Base-by-base conservation (phyloP, 2,797 vertebrate species). In the Gila robusta region DNA sequence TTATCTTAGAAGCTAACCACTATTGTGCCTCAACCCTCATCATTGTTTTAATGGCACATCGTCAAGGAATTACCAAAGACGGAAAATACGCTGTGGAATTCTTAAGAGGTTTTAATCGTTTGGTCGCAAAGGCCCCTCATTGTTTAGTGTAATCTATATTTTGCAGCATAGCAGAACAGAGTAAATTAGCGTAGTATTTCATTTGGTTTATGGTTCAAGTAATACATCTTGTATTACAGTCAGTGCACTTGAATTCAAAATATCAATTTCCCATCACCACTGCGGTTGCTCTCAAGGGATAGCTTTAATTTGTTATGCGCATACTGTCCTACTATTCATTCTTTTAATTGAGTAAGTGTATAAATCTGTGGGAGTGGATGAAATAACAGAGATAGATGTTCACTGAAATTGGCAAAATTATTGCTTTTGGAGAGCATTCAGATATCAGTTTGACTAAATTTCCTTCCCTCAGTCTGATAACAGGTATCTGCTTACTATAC, bases 271-370 rank as follows among this genome's bases (percentile, higher is more conserved):
- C 47, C 71, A 28, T 85, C 26, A 9, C 41, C 59, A n/a, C 35
- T 14, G 81, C 0, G 4, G 44, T 81, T 88, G 83, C 76, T 88
- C 82, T 74, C 59, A 35, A 69, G 74, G 73, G 85, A 89, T 84
- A 84, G 82, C 59, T 89, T 79, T 79, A 86, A 90, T 89, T 85
- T 79, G 44, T 37, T 62, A 59, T 32, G 59, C 44, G 17, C 44
- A 70, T 73, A 41, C 44, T 77, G 4, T 39, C 39, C 39, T 74
- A 8, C 4, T 82, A 39, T 73, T 89, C 74, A 54, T 56, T 82
- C n/a, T 44, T 81, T 86, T 86, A 90, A 88, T 89, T 87, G 87
- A 82, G 87, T 88, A 84, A 88, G 47, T 44, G 32, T 67, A 80
- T 44, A 49, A 37, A 78, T 85, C 78, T n/a, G 16, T 81, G 82